Evolutionary conservation across 2,888 invertebrate genomes (phyloP).

Genomic region (Rhogogaster chlorosoma): DNA sequence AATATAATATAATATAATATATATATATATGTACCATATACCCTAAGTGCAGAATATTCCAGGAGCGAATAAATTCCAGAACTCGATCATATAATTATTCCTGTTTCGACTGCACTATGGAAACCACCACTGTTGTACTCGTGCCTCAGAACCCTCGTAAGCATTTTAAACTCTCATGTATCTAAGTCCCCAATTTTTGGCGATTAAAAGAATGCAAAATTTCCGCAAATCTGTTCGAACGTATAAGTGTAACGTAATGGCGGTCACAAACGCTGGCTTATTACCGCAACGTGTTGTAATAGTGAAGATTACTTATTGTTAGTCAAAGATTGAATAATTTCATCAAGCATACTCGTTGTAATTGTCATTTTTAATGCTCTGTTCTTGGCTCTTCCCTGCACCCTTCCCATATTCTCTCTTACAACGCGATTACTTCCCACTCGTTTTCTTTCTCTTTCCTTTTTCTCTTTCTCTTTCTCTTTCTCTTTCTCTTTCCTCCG

Average conservation of each 20-base stretch:
- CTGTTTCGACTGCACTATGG: conserved; percentile 61
- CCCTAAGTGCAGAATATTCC: too few relatives aligned
- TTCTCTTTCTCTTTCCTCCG: conserved; percentile 30
- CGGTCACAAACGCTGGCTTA: background rate
- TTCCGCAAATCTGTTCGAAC: background rate
- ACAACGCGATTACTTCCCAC: background rate
- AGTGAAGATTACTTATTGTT: too few relatives aligned
- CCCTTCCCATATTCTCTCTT: background rate
- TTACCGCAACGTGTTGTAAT: background rate
- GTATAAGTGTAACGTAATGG: background rate
- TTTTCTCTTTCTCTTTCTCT: conserved; percentile 26
- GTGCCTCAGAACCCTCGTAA: conserved; percentile 69
- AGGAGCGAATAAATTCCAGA: background rate
- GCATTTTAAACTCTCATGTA: conserved; percentile 53
- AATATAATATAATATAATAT: too few relatives aligned
- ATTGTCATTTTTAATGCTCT: background rate
- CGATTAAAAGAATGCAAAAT: background rate
- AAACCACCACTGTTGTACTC: conserved; percentile 64
- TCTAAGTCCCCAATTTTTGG: background rate
- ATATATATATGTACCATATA: too few relatives aligned
- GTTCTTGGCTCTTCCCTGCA: background rate
- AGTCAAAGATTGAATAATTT: too few relatives aligned
- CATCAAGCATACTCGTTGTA: too few relatives aligned
- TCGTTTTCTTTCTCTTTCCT: background rate
- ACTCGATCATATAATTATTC: background rate